These are phyloP conservation scores for Sphaerophoria rueppellii DNA, from an alignment of 2,888 invertebrate species.

Conservation along the genomic window DNA sequence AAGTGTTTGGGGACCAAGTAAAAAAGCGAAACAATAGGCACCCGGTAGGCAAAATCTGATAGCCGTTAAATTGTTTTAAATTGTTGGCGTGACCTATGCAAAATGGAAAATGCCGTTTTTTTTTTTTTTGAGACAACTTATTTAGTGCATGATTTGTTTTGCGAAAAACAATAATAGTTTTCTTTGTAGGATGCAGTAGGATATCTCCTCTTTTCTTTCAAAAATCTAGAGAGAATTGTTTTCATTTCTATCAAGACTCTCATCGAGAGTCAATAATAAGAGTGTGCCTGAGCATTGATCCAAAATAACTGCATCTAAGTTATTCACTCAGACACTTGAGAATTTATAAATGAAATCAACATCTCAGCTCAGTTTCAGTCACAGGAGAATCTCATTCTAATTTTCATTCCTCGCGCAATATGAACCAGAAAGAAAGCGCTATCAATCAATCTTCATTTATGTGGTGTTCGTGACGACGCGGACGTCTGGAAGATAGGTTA, in stretches of 20 bases:
- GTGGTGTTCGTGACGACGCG: background rate
- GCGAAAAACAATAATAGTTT: background rate
- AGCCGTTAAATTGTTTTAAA: slow-evolving; percentile 34
- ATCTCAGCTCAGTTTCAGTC: slow-evolving; percentile 2
- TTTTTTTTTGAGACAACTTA: slow-evolving; percentile 15
- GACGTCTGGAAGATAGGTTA: slow-evolving; percentile 28
- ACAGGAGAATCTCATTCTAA: too few relatives aligned
- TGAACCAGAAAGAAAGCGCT: slow-evolving; percentile 31
- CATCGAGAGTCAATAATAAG: slow-evolving; percentile 5
- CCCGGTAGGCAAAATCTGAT: slow-evolving; percentile 17
- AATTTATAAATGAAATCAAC: slow-evolving; percentile 22
- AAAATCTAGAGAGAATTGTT: too few relatives aligned
- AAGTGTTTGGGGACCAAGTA: too few relatives aligned
- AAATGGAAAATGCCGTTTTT: background rate
- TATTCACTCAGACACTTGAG: background rate
- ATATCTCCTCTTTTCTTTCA: too few relatives aligned
- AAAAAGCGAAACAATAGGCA: too few relatives aligned
- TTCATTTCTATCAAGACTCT: slow-evolving; percentile 1
- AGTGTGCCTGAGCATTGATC: background rate
- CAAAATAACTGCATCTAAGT: slow-evolving; percentile 5
- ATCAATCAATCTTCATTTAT: slow-evolving; percentile 45
- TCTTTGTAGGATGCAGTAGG: slow-evolving; percentile 5
- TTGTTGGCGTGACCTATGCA: slow-evolving; percentile 21
- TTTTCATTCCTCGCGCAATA: background rate
- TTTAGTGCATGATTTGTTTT: slow-evolving; percentile 29